Evolutionary conservation across 1,140 invertebrate species (phyloP).

Genomic region (Ganaspis sp.): DNA sequence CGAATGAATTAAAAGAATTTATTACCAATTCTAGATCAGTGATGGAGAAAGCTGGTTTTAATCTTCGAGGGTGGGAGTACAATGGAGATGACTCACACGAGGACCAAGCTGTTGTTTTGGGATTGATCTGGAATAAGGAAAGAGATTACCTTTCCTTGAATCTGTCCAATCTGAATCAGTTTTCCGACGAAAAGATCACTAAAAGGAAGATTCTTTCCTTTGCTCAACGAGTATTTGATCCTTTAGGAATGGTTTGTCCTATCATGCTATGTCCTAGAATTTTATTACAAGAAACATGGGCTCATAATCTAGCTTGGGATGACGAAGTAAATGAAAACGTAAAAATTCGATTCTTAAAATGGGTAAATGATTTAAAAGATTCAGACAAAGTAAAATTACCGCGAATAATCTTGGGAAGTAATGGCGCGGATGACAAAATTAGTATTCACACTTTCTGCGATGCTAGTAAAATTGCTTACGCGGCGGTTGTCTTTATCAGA

Average conservation of each 20-base stretch:
- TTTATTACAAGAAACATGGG: constrained; percentile 40
- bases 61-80: constrained; percentile 31
- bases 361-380: constrained; percentile 40
- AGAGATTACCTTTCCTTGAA: background rate
- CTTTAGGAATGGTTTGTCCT: constrained; percentile 60
- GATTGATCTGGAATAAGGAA: constrained; percentile 2
- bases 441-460: constrained; percentile 37
- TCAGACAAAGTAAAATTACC: constrained; percentile 28
- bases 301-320: constrained; percentile 58
- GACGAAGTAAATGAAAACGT: constrained; percentile 29
- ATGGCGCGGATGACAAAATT: background rate
- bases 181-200: background rate
- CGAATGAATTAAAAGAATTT: background rate
- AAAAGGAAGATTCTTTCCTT: constrained; percentile 3
- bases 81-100: background rate
- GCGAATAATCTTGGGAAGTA: background rate
- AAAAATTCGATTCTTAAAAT: constrained; percentile 39
- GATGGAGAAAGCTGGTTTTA: background rate
- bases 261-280: constrained; percentile 55
- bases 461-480: constrained; percentile 22
- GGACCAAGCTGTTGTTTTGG: background rate
- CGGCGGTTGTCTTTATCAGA: background rate
- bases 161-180: background rate
- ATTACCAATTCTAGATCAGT: background rate
- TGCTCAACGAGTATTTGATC: constrained; percentile 57